phyloP scores from a whole-genome alignment of 2,797 vertebrate species.

The Threskiornis aethiopicus region DNA sequence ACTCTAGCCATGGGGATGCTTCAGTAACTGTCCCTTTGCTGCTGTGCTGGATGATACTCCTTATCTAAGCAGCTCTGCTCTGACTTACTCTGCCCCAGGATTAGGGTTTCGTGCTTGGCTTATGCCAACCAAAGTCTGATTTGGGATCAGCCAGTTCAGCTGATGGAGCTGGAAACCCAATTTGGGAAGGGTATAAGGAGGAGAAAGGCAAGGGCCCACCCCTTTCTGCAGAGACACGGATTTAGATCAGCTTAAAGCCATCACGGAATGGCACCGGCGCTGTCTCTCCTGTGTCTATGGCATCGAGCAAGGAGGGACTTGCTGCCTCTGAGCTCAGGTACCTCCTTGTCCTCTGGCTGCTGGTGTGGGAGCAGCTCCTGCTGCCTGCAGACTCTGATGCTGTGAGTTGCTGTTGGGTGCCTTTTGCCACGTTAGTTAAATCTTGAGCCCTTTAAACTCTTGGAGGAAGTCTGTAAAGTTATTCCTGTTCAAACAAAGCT shows the following conservation, averaged over 20 bases:
- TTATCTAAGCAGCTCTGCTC: not conserved
- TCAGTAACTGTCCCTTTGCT: not conserved
- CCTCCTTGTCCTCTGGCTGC: not conserved
- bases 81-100: not conserved
- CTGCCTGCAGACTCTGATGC: not conserved
- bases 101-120: not conserved
- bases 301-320: not conserved
- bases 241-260: not conserved
- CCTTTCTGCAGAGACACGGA: not conserved
- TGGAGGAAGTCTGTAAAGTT: not conserved
- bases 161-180: fast-evolving
- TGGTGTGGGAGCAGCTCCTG: not conserved
- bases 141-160: not conserved
- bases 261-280: not conserved
- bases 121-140: not conserved
- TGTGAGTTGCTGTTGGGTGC: fast-evolving
- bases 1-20: fast-evolving
- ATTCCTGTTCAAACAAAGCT: not conserved
- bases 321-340: not conserved
- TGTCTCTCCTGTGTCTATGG: fast-evolving
- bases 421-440: not conserved
- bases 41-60: not conserved
- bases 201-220: not conserved
- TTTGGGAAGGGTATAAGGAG: not conserved
- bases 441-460: not conserved